Percentiles rank a stretch among this genome's conserved stretches.
Evolutionary conservation across 2,797 vertebrate species (phyloP).

Genomic region (Xerus rutilus): DNA sequence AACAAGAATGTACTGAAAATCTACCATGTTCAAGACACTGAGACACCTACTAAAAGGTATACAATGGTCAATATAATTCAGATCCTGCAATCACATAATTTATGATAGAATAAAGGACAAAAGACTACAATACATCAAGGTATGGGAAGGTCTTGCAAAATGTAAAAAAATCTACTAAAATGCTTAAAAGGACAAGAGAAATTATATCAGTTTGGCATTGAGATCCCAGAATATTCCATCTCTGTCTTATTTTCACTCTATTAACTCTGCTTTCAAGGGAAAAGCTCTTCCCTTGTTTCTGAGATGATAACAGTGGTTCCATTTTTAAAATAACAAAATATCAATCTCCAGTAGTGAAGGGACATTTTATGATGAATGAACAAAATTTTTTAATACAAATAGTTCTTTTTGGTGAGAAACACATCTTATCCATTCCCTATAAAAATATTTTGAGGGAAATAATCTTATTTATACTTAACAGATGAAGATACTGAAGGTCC

Average conservation of each 20-base stretch:
- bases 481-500: background rate
- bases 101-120: background rate
- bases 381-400: background rate
- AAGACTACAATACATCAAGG: background rate
- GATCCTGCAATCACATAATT: background rate
- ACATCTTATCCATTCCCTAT: background rate
- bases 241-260: background rate
- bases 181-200: background rate
- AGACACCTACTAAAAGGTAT: background rate
- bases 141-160: background rate
- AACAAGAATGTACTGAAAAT: background rate
- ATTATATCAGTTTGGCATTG: background rate
- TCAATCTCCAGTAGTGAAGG: background rate
- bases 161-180: background rate
- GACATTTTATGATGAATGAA: background rate
- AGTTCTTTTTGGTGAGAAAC: background rate
- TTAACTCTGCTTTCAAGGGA: background rate
- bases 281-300: background rate
- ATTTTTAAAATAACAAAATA: background rate
- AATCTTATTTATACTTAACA: background rate
- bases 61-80: background rate
- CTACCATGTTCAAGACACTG: background rate
- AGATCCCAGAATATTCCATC: background rate
- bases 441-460: background rate
- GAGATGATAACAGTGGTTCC: background rate